These are phyloP conservation scores for Paramuricea clavata DNA, from an alignment of 92 coral and sea anemone species.

Conservation along the genomic window DNA sequence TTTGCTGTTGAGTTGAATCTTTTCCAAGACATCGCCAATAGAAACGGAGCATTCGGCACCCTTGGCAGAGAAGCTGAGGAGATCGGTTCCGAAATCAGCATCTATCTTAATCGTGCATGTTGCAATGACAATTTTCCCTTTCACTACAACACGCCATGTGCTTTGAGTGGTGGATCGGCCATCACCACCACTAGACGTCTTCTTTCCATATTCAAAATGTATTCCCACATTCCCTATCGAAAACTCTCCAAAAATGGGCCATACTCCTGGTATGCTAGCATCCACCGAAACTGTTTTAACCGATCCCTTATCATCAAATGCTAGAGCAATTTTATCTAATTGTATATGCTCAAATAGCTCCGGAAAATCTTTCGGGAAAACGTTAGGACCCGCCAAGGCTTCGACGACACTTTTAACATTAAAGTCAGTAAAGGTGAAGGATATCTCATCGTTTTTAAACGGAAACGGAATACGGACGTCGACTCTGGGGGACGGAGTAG, in stretches of 20 bases:
- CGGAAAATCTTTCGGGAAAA: background rate
- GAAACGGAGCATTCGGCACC: slow-evolving; percentile 4
- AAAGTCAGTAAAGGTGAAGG: slow-evolving; percentile 33
- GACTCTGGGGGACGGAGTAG: background rate
- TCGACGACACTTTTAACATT: background rate
- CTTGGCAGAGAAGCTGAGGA: background rate
- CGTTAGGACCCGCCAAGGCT: background rate
- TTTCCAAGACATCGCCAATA: background rate
- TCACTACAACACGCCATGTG: background rate
- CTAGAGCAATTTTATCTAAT: slow-evolving; percentile 13
- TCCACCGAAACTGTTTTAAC: background rate
- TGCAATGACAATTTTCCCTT: slow-evolving; percentile 1
- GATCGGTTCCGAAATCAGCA: background rate
- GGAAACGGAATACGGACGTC: slow-evolving; percentile 33
- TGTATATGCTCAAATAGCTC: slow-evolving; percentile 2
- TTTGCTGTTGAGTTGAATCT: background rate
- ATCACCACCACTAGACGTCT: too few species aligned
- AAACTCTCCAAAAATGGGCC: slow-evolving; percentile 17
- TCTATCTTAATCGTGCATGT: background rate
- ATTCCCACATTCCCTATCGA: background rate
- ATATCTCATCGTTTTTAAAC: background rate
- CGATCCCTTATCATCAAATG: background rate
- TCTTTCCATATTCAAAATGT: background rate
- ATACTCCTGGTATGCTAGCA: slow-evolving; percentile 3
- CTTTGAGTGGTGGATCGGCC: background rate